These are phyloP conservation scores for Rhyzopertha dominica DNA, from an alignment of 1,140 invertebrate species.

Conservation along the genomic window DNA sequence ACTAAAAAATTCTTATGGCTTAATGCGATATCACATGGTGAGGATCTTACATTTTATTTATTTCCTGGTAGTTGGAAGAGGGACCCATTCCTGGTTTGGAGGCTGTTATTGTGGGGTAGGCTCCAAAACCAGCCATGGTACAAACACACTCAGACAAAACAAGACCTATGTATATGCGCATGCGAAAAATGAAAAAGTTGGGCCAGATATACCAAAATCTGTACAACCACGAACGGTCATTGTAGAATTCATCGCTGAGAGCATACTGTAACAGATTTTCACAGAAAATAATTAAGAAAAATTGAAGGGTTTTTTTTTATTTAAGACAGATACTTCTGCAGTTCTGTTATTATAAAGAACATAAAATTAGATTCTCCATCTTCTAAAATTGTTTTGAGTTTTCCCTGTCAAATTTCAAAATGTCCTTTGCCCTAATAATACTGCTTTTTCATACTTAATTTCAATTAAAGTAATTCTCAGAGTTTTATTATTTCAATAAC, in stretches of 20 bases:
- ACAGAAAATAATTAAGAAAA: constrained; percentile 6
- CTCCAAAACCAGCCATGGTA: constrained; percentile 82
- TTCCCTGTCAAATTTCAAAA: too few relatives aligned
- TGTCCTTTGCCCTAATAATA: too few relatives aligned
- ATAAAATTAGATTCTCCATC: too few relatives aligned
- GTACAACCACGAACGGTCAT: constrained; percentile 63
- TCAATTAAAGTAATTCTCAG: too few relatives aligned
- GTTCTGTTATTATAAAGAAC: too few relatives aligned
- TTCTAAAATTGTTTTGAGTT: too few relatives aligned
- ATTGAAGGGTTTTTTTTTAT: too few relatives aligned
- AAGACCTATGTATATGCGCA: constrained; percentile 86
- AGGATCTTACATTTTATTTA: constrained; percentile 48
- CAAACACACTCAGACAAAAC: constrained; percentile 88
- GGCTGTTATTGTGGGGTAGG: constrained; percentile 71
- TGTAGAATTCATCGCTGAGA: constrained; percentile 61
- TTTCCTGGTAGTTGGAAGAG: constrained; percentile 52
- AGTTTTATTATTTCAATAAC: background rate
- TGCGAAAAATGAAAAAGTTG: constrained; percentile 81
- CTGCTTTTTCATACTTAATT: too few relatives aligned
- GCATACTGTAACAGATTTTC: constrained; percentile 59
- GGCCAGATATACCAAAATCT: constrained; percentile 80
- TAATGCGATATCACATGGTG: constrained; percentile 1
- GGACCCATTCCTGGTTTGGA: constrained; percentile 79
- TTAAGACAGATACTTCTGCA: background rate
- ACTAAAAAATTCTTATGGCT: constrained; percentile 10